Base-by-base conservation (phyloP, 2,797 vertebrate genomes). In the Acanthopagrus latus region DNA sequence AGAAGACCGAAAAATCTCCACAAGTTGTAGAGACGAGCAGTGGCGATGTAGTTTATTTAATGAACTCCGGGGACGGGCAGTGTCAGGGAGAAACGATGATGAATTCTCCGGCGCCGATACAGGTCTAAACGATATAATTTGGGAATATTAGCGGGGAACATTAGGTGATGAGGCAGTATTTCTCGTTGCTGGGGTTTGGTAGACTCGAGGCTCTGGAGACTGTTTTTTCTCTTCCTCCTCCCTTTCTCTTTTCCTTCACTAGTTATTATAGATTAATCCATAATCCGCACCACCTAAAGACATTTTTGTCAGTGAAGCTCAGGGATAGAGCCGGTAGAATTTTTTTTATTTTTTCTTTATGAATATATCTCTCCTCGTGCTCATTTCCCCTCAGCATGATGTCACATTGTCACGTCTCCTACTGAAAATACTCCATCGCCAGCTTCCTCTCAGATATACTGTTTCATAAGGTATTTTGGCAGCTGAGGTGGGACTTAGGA, bases 271-370 rank as follows among this genome's bases (percentile, higher is more conserved):
- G 89, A 92, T 91, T 91, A 93, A 93, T 94, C 91, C 92, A 80
- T 93, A 93, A 94, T 93, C 92, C 93, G 66, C 86, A 78, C 65
- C 89, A 91, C 91, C 90, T 92, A 86, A 89, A 93, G 93, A 88
- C 92, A 90, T 86, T 91, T 91, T 93, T 88, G 90, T 93, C 91
- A 92, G 86, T 69, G 78, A 75, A 85, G 86, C 85, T 87, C 83
- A 77, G 84, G 88, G 86, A 91, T 85, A 75, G 83, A 89, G 83
- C 74, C 64, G 74, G 56, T 78, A 75, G 79, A 83, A 21, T 74
- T 51, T 72, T 70, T 41, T n/a, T n/a, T n/a, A 29, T 27, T 56
- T 56, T 64, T 71, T 74, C n/a, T 71, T 16, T 0, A 20, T 9
- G 6, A 47, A 74, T 79, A 78, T 86, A 79, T 90, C 76, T 85